Evolutionary conservation across 2,113 vertebrate genomes (phyloP), one percentile per base, ranked within the genome.

Genomic region (Petrocephalus microphthalmus): DNA sequence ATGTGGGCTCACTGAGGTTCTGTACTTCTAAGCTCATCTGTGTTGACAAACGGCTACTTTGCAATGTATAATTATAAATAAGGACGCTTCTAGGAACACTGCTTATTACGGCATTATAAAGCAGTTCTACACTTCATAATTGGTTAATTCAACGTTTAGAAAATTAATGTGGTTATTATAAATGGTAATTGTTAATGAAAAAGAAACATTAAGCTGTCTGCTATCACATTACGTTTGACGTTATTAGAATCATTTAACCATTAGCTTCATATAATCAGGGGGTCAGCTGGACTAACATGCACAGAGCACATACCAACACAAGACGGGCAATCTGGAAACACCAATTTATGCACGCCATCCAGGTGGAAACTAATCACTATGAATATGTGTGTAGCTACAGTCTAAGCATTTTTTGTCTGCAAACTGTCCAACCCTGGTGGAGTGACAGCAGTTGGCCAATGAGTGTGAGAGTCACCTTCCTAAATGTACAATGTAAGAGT

Each of bases 261-360:
- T 64, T 8, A 25, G 29, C 33, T 74, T 74, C 15, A 37, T 74
- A 33, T 74, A 37, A 74, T 74, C 29, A 74, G 33, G 25, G 33
- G 5, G 22, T 74, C 25, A 74, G 67, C 25, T 37, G 29, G 29
- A 74, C 33, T 74, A 37, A 37, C 33, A 89, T 87, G 7, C 86
- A 89, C 97, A 60, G 60, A n/a, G 8, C 60, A 64, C 60, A 64
- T 64, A 64, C 60, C n/a, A 25, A 49, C 45, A 47, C 45, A 47
- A 47, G 45, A 47, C 5, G 45, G 45, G 45, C 45, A 47, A 47
- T 47, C 45, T 47, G 45, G 45, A 47, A 47, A 47, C 5, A 5
- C 45, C 45, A 47, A n/a, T n/a, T n/a, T n/a, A n/a, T n/a, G n/a
- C n/a, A n/a, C n/a, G n/a, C n/a, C n/a, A n/a, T n/a, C n/a, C n/a